Evolutionary conservation across 2,888 invertebrate species (phyloP).

Genomic region (Marronus borbonicus): DNA sequence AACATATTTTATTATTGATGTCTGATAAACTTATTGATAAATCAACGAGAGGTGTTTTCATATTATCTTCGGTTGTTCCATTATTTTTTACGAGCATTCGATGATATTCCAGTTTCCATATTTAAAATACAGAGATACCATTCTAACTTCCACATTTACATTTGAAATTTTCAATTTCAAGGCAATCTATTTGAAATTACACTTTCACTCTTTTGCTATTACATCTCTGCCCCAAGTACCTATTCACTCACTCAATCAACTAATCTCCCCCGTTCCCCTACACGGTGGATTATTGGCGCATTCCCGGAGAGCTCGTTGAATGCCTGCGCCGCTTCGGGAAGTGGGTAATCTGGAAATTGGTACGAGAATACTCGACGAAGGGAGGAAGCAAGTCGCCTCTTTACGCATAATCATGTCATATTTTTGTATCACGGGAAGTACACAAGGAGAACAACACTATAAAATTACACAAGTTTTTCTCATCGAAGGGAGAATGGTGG

Average conservation of each 20-base stretch:
- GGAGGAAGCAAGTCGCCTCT: constrained; percentile 46
- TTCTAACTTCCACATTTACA: background rate
- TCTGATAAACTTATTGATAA: too few relatives aligned
- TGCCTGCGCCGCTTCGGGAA: constrained; percentile 61
- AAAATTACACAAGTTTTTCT: constrained; percentile 54
- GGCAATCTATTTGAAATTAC: constrained; percentile 13
- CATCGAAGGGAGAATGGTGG: background rate
- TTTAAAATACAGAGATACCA: too few relatives aligned
- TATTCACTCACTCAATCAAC: constrained; percentile 15
- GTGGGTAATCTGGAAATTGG: constrained; percentile 70
- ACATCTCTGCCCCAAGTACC: constrained; percentile 7
- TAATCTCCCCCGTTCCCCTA: background rate
- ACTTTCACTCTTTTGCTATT: constrained; percentile 4
- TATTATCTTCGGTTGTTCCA: too few relatives aligned
- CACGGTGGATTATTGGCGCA: constrained; percentile 4
- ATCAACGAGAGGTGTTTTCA: too few relatives aligned
- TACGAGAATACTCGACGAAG: constrained; percentile 56
- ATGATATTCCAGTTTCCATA: too few relatives aligned
- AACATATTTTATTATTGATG: too few relatives aligned
- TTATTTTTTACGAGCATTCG: too few relatives aligned
- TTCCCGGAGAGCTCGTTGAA: constrained; percentile 61
- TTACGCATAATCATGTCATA: constrained; percentile 70
- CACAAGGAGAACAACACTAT: constrained; percentile 56
- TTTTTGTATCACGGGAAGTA: constrained; percentile 52
- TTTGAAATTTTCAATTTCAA: constrained; percentile 2